These are phyloP conservation scores for Eupleurogrammus muticus DNA, from an alignment of 2,797 vertebrate genomes.

Conservation along the genomic window DNA sequence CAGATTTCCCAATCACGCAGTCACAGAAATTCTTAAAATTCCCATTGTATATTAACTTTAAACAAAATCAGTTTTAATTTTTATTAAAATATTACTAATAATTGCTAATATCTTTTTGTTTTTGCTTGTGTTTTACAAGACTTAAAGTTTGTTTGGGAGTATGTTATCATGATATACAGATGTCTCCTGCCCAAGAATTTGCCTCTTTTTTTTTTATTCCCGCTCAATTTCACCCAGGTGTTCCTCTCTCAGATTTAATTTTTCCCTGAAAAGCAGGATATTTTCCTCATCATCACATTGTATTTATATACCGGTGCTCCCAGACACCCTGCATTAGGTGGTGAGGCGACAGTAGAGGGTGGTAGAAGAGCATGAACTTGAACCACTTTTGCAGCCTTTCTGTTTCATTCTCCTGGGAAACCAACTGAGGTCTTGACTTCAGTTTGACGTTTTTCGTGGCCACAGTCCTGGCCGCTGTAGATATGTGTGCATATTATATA, in stretches of 20 bases:
- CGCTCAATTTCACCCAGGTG: neutral
- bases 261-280: neutral
- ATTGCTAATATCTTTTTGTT: neutral
- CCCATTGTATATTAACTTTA: too few species aligned
- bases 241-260: neutral
- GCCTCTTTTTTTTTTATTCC: neutral
- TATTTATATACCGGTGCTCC: neutral
- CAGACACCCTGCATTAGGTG: conserved; percentile 7
- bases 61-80: neutral
- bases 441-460: conserved; percentile 1
- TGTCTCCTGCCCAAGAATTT: neutral
- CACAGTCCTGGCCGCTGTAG: neutral
- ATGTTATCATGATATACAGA: neutral
- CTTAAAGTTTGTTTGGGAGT: conserved; percentile 6
- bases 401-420: conserved; percentile 8
- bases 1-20: too few species aligned
- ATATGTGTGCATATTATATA: conserved; percentile 12
- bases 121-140: neutral
- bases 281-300: neutral
- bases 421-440: conserved; percentile 45
- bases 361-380: conserved; percentile 13
- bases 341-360: conserved; percentile 8
- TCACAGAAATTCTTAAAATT: neutral
- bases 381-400: neutral
- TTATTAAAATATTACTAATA: neutral